These are phyloP conservation scores for Pygoscelis adeliae DNA, from an alignment of 2,113 vertebrate species.

Conservation along the genomic window DNA sequence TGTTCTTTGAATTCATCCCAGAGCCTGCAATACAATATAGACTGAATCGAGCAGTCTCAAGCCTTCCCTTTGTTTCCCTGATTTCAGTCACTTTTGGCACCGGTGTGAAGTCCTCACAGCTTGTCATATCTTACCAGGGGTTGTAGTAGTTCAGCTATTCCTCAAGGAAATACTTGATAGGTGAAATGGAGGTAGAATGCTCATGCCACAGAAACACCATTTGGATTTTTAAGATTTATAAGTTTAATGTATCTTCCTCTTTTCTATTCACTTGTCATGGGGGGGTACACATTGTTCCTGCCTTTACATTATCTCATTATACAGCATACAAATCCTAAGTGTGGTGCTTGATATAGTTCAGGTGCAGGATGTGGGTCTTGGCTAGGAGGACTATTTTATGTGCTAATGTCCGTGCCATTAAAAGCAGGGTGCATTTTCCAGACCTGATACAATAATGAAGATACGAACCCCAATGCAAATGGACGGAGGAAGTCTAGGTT, in stretches of 20 bases:
- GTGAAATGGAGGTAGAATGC: neutral
- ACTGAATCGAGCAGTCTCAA: neutral
- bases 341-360: neutral
- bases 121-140: neutral
- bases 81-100: neutral
- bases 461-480: neutral
- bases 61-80: neutral
- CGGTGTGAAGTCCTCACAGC: neutral
- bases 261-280: neutral
- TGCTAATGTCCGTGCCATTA: neutral
- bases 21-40: neutral
- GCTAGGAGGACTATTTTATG: neutral
- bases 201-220: neutral
- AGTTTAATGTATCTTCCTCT: neutral
- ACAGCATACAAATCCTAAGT: neutral
- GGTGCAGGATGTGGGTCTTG: neutral
- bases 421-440: neutral
- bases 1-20: neutral
- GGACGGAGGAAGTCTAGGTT: neutral
- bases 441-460: neutral
- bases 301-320: neutral
- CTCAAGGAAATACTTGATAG: neutral
- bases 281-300: neutral
- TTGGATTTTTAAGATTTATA: neutral
- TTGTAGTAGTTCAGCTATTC: neutral